These are phyloP conservation scores for Lymantria monacha DNA, from an alignment of 2,888 invertebrate species.

Conservation along the genomic window DNA sequence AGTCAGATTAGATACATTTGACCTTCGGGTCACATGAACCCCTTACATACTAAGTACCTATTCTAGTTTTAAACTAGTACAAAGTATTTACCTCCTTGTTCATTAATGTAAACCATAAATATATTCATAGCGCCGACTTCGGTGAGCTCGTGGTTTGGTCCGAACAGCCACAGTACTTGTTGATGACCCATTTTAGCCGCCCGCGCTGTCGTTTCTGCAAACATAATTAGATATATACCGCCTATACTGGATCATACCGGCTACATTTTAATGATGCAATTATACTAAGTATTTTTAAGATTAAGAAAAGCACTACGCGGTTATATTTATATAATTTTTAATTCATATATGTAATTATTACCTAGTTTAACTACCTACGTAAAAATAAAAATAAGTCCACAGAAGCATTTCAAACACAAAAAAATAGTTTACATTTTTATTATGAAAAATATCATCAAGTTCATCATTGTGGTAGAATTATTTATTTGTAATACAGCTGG, in stretches of 20 bases:
- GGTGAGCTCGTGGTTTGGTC: conserved; percentile 95
- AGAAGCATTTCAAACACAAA: no score
- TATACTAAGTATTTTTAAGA: no score
- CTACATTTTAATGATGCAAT: conserved; percentile 4
- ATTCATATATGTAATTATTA: no score
- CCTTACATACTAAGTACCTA: background rate
- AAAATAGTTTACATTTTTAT: no score
- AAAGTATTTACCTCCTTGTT: conserved; percentile 89
- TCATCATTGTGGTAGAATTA: no score
- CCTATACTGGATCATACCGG: conserved; percentile 16
- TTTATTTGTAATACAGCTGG: no score
- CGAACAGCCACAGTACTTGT: conserved; percentile 98
- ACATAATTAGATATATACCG: conserved; percentile 11
- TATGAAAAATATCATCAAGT: no score
- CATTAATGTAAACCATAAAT: conserved; percentile 93
- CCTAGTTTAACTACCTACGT: no score
- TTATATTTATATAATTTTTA: no score
- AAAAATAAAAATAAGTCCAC: no score
- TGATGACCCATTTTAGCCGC: conserved; percentile 90
- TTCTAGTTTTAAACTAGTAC: background rate
- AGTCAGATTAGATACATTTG: background rate
- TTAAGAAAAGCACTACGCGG: no score
- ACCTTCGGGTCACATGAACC: background rate
- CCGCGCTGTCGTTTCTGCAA: conserved; percentile 87
- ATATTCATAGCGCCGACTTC: conserved; percentile 99